Base-by-base conservation (phyloP, 1,140 invertebrate genomes). In the Stegodyphus dumicola region DNA sequence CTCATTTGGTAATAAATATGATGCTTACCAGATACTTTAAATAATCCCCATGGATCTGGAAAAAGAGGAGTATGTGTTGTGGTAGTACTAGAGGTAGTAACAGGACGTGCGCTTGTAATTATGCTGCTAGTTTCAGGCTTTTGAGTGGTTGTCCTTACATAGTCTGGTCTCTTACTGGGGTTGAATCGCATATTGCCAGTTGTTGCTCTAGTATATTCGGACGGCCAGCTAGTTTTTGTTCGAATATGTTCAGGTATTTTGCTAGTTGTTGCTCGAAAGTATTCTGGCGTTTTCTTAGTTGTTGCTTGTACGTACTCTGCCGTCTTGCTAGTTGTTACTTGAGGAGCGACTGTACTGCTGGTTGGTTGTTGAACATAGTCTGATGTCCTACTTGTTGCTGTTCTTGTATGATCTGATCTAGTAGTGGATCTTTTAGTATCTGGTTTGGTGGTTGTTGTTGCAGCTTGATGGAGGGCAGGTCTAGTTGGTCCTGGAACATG, bases 1-100 rank as follows among this genome's bases (percentile, higher is more conserved):
- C 33, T 33, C 33, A 33, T 33, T 33, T 33, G 33, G 33, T 33
- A 85, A 9, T 18, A 51, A 60, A 18, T 84, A 33, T 33, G 33
- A 33, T 85, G 66, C 87, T 87, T 74, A 89, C 88, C 56, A 78
- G 89, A 85, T 70, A 87, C 87, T 88, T 88, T 67, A 73, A 89
- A 65, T 65, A 88, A 48, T 77, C 87, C 67, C 88, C 88, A 85
- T 7, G 83, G 83, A 52, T 85, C 83, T 18, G 52, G 17, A 49
- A 85, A 81, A 10, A 60, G 15, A 60, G 56, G 56, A 60, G 1
- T 60, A 0, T 9, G 9, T 10, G 56, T 60, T 10, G 56, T 60
- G 15, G 56, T 60, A 2, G 56, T 60, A 3, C 33, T 33, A 33
- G 33, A 33, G 3, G 33, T 33, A 33, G 33, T 33, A 33, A 33